phyloP scores from a whole-genome alignment of 1,140 invertebrate genomes.

The Protaetia brevitarsis region DNA sequence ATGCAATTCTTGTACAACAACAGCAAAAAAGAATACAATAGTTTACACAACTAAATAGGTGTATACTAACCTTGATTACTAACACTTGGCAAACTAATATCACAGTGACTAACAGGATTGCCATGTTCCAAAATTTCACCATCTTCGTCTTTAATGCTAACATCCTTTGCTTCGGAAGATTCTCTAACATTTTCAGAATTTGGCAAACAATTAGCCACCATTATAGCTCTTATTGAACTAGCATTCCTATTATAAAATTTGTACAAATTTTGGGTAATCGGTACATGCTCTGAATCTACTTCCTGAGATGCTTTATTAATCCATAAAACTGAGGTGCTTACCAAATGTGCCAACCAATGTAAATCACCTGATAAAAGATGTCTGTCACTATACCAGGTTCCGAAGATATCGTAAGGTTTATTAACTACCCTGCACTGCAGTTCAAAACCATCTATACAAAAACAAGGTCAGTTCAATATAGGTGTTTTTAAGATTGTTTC shows the following conservation, averaged over 20 bases:
- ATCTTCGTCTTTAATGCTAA: conserved; percentile 29
- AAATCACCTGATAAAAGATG: conserved; percentile 79
- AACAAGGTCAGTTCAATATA: conserved; percentile 2
- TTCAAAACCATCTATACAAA: conserved; percentile 60
- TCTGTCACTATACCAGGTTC: conserved; percentile 83
- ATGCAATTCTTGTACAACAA: too few species aligned
- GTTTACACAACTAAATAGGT: too few species aligned
- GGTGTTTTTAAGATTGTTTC: background rate
- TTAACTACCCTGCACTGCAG: conserved; percentile 79
- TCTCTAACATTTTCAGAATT: conserved; percentile 43
- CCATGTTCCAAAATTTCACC: conserved; percentile 46
- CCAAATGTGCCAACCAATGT: conserved; percentile 74
- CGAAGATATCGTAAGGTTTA: conserved; percentile 87
- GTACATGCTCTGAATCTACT: conserved; percentile 74
- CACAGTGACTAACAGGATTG: conserved; percentile 56
- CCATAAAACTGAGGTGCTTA: conserved; percentile 78
- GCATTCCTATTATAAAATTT: conserved; percentile 81
- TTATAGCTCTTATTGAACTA: conserved; percentile 72
- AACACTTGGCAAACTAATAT: conserved; percentile 40
- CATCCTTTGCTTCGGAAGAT: conserved; percentile 36
- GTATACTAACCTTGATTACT: conserved; percentile 25
- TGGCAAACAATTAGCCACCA: conserved; percentile 68
- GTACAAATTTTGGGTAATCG: conserved; percentile 76
- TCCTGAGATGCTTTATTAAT: conserved; percentile 82
- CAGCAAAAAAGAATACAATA: too few species aligned